Evolutionary conservation across 2,888 invertebrate species (phyloP).

Genomic region (Merodon equestris): DNA sequence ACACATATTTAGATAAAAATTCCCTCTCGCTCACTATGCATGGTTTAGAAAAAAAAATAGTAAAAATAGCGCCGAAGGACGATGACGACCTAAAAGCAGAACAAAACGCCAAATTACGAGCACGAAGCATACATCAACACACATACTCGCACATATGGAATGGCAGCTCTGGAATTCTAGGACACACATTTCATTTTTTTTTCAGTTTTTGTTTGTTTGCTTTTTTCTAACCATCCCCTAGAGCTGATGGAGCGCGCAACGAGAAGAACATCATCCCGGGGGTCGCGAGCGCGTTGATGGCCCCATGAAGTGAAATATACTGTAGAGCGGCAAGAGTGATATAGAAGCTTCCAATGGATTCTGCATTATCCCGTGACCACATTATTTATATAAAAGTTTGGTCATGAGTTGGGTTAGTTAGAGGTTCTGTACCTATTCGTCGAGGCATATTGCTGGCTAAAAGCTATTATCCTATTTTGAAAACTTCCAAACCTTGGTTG

Average conservation of each 20-base stretch:
- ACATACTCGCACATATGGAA: conserved; percentile 5
- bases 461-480: conserved; percentile 62
- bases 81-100: conserved; percentile 22
- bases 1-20: neutral
- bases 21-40: conserved; percentile 16
- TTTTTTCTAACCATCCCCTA: conserved; percentile 7
- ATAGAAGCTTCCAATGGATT: conserved; percentile 46
- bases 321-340: conserved; percentile 40
- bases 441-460: conserved; percentile 58
- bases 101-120: conserved; percentile 11
- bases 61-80: conserved; percentile 26
- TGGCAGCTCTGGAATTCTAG: conserved; percentile 23
- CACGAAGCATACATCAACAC: neutral
- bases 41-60: conserved; percentile 6
- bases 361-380: conserved; percentile 61
- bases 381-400: conserved; percentile 65
- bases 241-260: conserved; percentile 6
- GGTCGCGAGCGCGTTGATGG: conserved; percentile 41
- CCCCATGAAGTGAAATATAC: conserved; percentile 48
- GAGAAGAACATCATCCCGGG: conserved; percentile 21
- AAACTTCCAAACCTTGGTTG: conserved; percentile 53
- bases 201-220: neutral
- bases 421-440: conserved; percentile 7
- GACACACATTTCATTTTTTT: conserved; percentile 1
- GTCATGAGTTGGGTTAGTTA: conserved; percentile 51